Conservation (phyloP, 2,797 vertebrate species). For the Arctocebus calabarensis region DNA sequence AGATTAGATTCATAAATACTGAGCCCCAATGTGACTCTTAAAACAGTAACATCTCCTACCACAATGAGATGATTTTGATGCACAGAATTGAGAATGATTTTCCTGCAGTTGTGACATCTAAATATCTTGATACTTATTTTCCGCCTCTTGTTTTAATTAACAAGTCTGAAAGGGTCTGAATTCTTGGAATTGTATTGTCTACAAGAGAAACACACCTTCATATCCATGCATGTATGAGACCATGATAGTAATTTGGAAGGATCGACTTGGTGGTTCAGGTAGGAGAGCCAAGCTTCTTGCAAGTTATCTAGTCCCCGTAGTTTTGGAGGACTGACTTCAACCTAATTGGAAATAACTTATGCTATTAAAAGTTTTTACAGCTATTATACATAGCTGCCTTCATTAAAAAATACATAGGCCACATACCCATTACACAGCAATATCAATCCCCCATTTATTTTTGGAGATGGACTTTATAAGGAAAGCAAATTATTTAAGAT, state of each 20-base stretch:
- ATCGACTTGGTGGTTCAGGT: neutral
- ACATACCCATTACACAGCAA: neutral
- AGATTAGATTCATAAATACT: neutral
- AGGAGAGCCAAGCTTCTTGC: neutral
- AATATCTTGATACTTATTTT: neutral
- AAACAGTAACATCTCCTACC: neutral
- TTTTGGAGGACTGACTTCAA: neutral
- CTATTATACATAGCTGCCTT: neutral
- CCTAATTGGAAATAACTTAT: neutral
- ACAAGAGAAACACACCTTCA: neutral
- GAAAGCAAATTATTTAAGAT: neutral
- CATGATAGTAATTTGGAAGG: neutral
- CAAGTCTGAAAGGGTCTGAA: neutral
- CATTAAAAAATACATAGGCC: neutral
- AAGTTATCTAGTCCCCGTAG: neutral
- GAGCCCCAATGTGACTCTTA: conserved; percentile 14
- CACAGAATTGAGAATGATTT: neutral
- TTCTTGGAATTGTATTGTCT: neutral
- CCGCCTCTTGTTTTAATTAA: neutral
- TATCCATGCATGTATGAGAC: neutral
- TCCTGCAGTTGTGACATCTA: neutral
- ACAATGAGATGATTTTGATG: neutral
- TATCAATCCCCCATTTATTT: neutral
- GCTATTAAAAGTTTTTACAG: neutral
- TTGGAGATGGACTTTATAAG: conserved; percentile 6